A percentile compares a stretch with the other conserved stretches of the same genome.
These are phyloP conservation scores for Drosophila cardini DNA, from an alignment of 1,140 invertebrate genomes.

Conservation along the genomic window DNA sequence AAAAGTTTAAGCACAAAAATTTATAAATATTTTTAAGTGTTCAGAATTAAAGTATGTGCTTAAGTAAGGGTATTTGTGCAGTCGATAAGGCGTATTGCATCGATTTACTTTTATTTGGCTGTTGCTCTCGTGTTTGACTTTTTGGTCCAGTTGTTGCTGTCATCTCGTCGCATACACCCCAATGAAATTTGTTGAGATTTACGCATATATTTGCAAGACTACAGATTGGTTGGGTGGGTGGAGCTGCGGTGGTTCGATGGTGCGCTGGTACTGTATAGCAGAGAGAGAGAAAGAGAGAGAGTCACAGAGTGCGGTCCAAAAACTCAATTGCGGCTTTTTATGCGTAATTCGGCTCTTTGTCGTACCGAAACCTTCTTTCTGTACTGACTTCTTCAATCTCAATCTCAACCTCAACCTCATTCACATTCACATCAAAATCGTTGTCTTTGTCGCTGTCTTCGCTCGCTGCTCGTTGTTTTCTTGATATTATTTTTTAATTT, in stretches of 20 bases:
- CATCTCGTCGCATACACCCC: conserved; percentile 39
- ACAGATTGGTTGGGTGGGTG: not conserved
- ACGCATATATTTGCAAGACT: conserved; percentile 64
- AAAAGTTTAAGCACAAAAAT: not conserved
- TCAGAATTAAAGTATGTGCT: no score
- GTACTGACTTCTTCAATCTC: not conserved
- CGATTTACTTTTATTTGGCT: conserved; percentile 65
- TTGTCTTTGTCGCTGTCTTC: conserved; percentile 2
- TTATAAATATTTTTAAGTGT: not conserved
- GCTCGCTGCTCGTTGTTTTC: conserved; percentile 44
- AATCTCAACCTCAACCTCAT: conserved; percentile 8
- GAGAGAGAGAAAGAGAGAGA: not conserved
- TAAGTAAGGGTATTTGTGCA: not conserved
- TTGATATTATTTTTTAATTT: conserved; percentile 82
- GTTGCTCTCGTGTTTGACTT: conserved; percentile 44
- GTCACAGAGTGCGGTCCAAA: conserved; percentile 48
- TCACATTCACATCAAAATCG: conserved; percentile 33
- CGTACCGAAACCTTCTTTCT: conserved; percentile 8
- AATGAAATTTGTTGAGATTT: conserved; percentile 78
- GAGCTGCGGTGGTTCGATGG: not conserved
- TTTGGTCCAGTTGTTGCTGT: conserved; percentile 28
- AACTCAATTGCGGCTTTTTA: conserved; percentile 83
- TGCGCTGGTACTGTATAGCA: not conserved
- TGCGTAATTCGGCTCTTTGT: conserved; percentile 75
- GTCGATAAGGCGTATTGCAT: conserved; percentile 23